Conservation (phyloP, 2,113 vertebrate genomes). For the Rhombomys opimus region DNA sequence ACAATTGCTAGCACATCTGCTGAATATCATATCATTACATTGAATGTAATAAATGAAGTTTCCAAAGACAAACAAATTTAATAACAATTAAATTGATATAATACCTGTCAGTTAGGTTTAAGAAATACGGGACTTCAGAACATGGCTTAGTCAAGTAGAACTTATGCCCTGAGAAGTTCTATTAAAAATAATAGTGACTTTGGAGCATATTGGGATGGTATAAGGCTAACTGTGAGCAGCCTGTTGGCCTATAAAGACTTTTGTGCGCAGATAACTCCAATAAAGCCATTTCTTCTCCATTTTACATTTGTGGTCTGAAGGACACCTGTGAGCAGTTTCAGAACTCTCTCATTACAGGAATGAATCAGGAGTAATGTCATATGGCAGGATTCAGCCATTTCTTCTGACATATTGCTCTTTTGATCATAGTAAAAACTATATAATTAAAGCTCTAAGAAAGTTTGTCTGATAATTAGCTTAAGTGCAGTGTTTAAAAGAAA, state of each 20-base stretch:
- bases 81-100: background rate
- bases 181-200: background rate
- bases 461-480: background rate
- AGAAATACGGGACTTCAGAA: background rate
- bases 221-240: background rate
- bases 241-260: background rate
- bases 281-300: background rate
- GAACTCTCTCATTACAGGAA: background rate
- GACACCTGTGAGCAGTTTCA: background rate
- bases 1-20: background rate
- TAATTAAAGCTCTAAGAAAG: background rate
- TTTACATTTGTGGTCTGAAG: background rate
- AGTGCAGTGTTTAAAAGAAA: background rate
- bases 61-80: background rate
- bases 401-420: background rate
- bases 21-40: background rate
- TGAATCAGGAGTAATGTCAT: background rate
- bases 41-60: background rate
- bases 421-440: background rate
- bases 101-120: background rate
- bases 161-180: background rate
- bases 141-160: background rate
- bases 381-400: conserved; percentile 13
- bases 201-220: background rate
- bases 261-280: conserved; percentile 26